Evolutionary conservation across 2,797 vertebrate genomes (phyloP).

Genomic region (Cyprinella venusta): DNA sequence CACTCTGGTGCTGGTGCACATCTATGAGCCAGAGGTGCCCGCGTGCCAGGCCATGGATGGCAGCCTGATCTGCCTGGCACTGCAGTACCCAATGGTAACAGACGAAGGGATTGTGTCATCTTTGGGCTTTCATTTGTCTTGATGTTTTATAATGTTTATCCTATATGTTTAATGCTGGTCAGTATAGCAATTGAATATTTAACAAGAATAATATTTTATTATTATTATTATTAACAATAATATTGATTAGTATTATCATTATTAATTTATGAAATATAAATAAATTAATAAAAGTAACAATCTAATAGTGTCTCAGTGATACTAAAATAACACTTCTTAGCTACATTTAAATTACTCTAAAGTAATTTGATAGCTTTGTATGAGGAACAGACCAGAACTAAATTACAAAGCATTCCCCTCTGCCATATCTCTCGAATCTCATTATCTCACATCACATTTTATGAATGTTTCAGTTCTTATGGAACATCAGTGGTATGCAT

Average conservation of each 20-base stretch:
- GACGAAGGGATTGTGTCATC: neutral
- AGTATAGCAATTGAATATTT: neutral
- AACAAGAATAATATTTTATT: neutral
- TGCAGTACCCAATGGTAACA: slow-evolving; percentile 84
- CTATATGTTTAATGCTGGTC: neutral
- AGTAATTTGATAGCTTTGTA: neutral
- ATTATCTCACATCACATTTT: neutral
- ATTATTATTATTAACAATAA: neutral
- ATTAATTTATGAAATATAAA: neutral
- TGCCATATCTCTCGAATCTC: neutral
- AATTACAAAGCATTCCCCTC: neutral
- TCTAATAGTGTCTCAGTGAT: neutral
- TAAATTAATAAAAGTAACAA: neutral
- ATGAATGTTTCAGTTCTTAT: neutral
- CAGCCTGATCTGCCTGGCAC: slow-evolving; percentile 91
- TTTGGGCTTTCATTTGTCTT: neutral
- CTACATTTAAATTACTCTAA: neutral
- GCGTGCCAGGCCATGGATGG: slow-evolving; percentile 92
- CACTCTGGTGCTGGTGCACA: slow-evolving; percentile 93
- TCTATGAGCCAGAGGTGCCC: slow-evolving; percentile 88
- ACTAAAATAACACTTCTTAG: neutral
- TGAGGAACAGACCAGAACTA: neutral
- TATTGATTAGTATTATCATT: neutral
- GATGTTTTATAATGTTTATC: neutral
- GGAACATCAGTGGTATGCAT: too few relatives aligned